Base-by-base conservation (phyloP, 1,140 invertebrate genomes). In the Dendrolimus kikuchii region DNA sequence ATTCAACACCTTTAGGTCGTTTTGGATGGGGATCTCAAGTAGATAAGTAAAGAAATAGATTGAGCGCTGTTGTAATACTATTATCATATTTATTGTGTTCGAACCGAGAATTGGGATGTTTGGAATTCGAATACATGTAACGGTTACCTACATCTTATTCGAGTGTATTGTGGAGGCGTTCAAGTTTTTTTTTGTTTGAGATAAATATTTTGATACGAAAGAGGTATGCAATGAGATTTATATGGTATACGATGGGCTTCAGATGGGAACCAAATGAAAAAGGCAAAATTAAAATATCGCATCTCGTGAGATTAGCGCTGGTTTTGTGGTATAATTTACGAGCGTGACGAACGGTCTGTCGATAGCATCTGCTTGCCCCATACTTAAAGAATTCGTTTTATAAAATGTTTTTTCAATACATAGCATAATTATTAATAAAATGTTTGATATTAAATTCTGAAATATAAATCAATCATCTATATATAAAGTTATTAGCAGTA, bases 321-420 rank as follows among this genome's bases (percentile, higher is more conserved):
- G 74, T 81, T 83, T 81, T 75, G 71, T 80, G 68, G 74, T 77
- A 85, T 85, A 80, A 81, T 83, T 81, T 83, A 83, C 68, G 79
- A 80, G 79, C 82, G 77, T 84, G 77, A 84, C 81, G 81, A 72
- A 82, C 69, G 70, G 71, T 57, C 65, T 72, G 68, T 71, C 75
- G 82, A 86, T 86, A 81, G 67, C 71, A 86, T 86, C 82, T 79
- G 78, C 71, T 73, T 65, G 64, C 59, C 46, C 71, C 76, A 68
- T 82, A 80, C 76, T 78, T 81, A 23, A 2, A 23, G 23, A 81
- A 78, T 62, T 74, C 75, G 80, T 86, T 86, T 86, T 84, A 70
- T 82, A 23, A 23, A 23, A 23, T 23, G 23, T 23, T 23, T 23
- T 23, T 23, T 23, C 23, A 23, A 23, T 23, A 23, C 23, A 23